phyloP scores from a whole-genome alignment of 1,140 invertebrate genomes.

The Mactra quadrangularis region DNA sequence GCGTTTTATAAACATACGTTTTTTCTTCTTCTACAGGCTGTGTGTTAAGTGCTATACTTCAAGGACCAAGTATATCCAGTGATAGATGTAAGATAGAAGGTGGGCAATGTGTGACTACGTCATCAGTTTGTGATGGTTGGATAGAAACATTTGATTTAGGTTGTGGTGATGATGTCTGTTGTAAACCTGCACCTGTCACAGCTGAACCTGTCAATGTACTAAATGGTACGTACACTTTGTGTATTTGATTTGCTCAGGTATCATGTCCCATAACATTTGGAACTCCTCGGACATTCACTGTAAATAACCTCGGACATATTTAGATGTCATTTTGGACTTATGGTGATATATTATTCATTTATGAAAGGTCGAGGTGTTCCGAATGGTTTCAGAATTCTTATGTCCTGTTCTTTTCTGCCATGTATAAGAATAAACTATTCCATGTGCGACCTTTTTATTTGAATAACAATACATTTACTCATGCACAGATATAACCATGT shows the following conservation, averaged over 20 bases:
- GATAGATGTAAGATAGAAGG: conserved; percentile 1
- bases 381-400: no score
- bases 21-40: no score
- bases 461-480: no score
- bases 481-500: no score
- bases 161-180: conserved; percentile 23
- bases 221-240: conserved; percentile 1
- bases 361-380: not conserved
- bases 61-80: no score
- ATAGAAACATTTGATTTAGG: conserved; percentile 14
- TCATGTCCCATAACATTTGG: no score
- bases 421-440: not conserved
- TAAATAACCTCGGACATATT: no score
- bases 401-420: not conserved
- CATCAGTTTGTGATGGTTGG: conserved; percentile 10
- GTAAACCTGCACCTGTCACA: conserved; percentile 16
- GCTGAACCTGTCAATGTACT: not conserved
- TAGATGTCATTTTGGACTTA: not conserved
- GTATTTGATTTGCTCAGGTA: not conserved
- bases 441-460: not conserved
- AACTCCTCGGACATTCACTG: no score
- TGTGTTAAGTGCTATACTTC: not conserved
- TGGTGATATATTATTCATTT: not conserved
- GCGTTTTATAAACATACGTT: no score
- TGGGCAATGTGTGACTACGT: not conserved